A percentile compares a stretch with the other conserved stretches of the same genome.
These are phyloP conservation scores for Hemiprocne comata DNA, from an alignment of 2,113 vertebrate genomes.

Conservation along the genomic window DNA sequence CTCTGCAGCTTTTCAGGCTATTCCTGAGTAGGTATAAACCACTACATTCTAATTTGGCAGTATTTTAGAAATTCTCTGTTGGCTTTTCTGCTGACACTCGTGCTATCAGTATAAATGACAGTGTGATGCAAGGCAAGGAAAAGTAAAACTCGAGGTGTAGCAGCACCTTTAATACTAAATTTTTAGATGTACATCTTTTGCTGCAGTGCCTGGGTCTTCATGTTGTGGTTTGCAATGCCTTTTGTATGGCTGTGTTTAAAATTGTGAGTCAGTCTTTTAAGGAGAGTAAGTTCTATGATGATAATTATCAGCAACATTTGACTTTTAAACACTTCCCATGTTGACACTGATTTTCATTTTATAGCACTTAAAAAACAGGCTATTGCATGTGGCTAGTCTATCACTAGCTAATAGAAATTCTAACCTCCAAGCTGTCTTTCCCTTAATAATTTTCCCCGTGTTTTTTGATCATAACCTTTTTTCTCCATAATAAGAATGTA, in stretches of 20 bases:
- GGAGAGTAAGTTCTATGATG: background rate
- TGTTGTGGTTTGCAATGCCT: accelerated
- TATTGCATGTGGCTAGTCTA: background rate
- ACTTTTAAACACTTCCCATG: background rate
- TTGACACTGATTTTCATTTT: background rate
- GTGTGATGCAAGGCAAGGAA: background rate
- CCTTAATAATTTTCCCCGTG: background rate
- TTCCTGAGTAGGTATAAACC: background rate
- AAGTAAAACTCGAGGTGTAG: background rate
- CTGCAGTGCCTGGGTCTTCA: background rate
- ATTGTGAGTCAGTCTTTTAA: background rate
- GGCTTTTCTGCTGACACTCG: background rate
- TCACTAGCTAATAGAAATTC: background rate
- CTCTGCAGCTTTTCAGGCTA: constrained; percentile 1
- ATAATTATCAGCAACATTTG: background rate
- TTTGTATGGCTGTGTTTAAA: background rate
- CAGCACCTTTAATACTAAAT: background rate
- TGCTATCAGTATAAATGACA: background rate
- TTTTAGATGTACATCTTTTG: background rate
- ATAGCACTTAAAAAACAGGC: background rate
- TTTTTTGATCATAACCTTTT: background rate
- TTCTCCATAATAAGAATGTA: background rate
- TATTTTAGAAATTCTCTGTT: background rate
- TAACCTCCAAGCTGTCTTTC: background rate
- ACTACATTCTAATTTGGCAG: constrained; percentile 1